A percentile compares a stretch with the other conserved stretches of the same genome.
Conservation (phyloP, 2,797 vertebrate genomes). For the Squalus acanthias region DNA sequence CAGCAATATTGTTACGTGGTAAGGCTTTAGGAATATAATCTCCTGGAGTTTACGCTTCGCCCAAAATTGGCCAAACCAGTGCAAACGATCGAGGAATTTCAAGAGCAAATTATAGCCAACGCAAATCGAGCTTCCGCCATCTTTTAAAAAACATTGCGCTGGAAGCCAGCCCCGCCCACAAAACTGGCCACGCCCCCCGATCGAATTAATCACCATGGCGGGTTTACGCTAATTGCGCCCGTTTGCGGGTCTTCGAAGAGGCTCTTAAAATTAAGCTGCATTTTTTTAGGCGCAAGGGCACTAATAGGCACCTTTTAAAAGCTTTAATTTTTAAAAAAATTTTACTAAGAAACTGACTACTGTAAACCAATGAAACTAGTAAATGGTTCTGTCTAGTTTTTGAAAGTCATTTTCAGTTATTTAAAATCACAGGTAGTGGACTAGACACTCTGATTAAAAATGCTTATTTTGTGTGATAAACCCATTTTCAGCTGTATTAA, state of each 20-base stretch:
- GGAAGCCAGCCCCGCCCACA: background rate
- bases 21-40: background rate
- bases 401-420: too few species aligned
- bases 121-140: background rate
- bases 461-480: too few species aligned
- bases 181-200: too few species aligned
- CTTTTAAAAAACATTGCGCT: background rate
- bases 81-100: background rate
- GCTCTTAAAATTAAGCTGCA: background rate
- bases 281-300: too few species aligned
- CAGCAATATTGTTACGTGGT: background rate
- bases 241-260: background rate
- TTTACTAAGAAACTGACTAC: background rate
- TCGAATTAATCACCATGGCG: background rate
- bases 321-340: too few species aligned
- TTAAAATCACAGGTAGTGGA: too few species aligned
- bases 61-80: background rate
- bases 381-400: background rate
- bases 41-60: background rate
- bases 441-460: too few species aligned
- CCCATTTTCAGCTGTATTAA: too few species aligned
- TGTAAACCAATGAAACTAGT: background rate
- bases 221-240: background rate
- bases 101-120: background rate
- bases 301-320: too few species aligned